Evolutionary conservation across 1,140 invertebrate genomes (phyloP).

Genomic region (Aphis gossypii): DNA sequence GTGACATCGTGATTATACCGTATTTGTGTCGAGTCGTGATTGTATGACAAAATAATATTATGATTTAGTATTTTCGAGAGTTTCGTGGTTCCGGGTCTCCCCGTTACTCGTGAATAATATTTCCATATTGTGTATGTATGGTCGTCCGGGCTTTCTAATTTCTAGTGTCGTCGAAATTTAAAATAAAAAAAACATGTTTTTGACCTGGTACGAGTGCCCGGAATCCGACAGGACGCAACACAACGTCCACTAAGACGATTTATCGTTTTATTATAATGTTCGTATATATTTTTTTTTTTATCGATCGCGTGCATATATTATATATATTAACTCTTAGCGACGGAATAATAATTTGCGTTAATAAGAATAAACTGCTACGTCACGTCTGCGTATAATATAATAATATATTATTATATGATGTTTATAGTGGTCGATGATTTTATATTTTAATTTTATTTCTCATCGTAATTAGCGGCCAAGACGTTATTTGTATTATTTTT

Average conservation of each 20-base stretch:
- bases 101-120: background rate
- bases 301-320: background rate
- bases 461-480: background rate
- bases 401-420: background rate
- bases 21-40: background rate
- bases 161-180: background rate
- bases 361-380: background rate
- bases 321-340: background rate
- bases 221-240: slow-evolving; percentile 31
- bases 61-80: background rate
- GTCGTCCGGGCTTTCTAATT: background rate
- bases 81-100: background rate
- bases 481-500: background rate
- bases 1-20: background rate
- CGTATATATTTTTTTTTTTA: slow-evolving; percentile 6
- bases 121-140: background rate
- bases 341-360: background rate
- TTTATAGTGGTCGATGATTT: slow-evolving; percentile 10
- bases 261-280: slow-evolving; percentile 15
- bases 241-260: slow-evolving; percentile 17
- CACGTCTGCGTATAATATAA: background rate
- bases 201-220: background rate
- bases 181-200: background rate
- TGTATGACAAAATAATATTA: background rate
- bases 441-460: background rate